A percentile compares a stretch with the other conserved stretches of the same genome.
Conservation (phyloP, 2,113 vertebrate genomes). For the Pollachius pollachius region DNA sequence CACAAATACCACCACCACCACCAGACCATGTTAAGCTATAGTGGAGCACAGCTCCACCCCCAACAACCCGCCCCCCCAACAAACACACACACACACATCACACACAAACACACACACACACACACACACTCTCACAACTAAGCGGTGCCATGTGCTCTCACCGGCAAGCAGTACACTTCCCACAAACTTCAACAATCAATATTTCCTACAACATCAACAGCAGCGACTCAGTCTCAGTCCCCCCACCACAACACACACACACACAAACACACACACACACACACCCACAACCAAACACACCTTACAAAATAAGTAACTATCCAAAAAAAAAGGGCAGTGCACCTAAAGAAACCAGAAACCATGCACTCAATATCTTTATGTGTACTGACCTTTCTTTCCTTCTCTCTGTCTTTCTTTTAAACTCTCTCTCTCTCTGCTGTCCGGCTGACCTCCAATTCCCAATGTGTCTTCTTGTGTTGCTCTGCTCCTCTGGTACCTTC, state of each 20-base stretch:
- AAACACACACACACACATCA: conserved; percentile 21
- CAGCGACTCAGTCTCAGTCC: conserved; percentile 52
- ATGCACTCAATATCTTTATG: conserved; percentile 32
- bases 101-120: conserved; percentile 18
- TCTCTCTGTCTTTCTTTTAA: conserved; percentile 56
- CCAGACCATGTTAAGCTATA: conserved; percentile 1
- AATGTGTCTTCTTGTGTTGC: conserved; percentile 36
- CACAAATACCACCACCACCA: conserved; percentile 29
- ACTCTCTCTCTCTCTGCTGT: conserved; percentile 54
- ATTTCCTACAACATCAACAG: conserved; percentile 68
- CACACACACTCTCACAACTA: neutral
- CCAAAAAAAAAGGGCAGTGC: conserved; percentile 42
- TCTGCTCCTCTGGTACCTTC: conserved; percentile 65
- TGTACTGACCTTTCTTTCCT: conserved; percentile 78
- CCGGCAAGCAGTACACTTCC: conserved; percentile 71
- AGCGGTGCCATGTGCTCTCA: conserved; percentile 66
- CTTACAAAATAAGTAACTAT: conserved; percentile 46
- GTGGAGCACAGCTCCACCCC: no score
- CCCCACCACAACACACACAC: conserved; percentile 28
- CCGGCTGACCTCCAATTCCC: conserved; percentile 72
- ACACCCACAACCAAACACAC: neutral
- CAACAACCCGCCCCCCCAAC: neutral
- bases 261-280: neutral
- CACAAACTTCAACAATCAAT: conserved; percentile 81
- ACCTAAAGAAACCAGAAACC: conserved; percentile 29